Base-by-base conservation (phyloP, 2,797 vertebrate species). In the Micropoecilia bifurca region DNA sequence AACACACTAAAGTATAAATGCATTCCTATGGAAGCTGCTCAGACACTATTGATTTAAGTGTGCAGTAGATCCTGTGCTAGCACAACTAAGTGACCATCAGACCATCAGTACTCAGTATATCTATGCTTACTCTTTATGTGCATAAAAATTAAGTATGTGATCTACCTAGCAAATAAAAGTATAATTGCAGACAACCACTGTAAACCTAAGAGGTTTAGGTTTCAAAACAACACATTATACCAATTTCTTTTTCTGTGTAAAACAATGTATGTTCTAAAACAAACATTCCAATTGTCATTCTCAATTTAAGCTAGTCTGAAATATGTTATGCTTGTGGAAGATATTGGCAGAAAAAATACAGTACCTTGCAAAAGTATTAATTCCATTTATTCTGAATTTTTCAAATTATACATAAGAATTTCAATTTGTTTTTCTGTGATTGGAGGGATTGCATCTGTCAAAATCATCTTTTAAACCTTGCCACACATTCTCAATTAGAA, bases 1-100 rank as follows among this genome's bases (percentile, higher is more conserved):
- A 79, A 55, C 61, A 81, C 16, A 45, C 20, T 47, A 71, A 57
- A 22, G 10, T 10, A 68, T 13, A 61, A 75, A 78, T 73, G 75
- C 73, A 79, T 33, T 85, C 41, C 80, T 48, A 30, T 73, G 1
- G 43, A 46, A 46, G 25, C 12, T 71, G 43, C 25, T 46, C 30
- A 36, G 59, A 20, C 14, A 63, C 6, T 63, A 36, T 63, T 61
- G 59, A 61, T 30, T 33, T 33, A 6, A 9, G 53, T 57, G 1
- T 73, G 36, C 61, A 79, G 36, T 76, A 63, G 48, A 78, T 59
- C 3, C 10, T 33, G 68, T 59, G 71, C 71, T 8, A 39, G 1
- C 41, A 12, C 22, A 71, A 20, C 4, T 71, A 55, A 71, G 25
- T 59, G 30, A 72, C 14, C 73, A 53, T 50, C 18, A 50, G 57